Conservation (phyloP, 2,113 vertebrate genomes). For the Dipodomys merriami region DNA sequence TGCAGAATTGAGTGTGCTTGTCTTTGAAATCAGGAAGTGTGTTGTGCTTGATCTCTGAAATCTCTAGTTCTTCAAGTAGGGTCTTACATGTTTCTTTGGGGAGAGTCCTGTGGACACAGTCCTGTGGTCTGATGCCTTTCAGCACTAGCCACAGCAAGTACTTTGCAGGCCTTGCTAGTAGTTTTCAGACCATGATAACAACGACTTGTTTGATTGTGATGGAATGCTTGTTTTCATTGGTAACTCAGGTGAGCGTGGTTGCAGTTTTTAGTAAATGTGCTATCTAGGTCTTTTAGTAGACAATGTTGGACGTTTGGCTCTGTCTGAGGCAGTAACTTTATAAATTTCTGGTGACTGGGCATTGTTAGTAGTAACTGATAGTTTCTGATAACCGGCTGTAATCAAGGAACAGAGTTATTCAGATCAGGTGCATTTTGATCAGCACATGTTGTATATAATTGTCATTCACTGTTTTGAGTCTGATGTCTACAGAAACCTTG, state of each 20-base stretch:
- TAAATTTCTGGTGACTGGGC: constrained; percentile 52
- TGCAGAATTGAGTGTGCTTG: neutral
- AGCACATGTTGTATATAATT: constrained; percentile 8
- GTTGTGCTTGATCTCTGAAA: neutral
- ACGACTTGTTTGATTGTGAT: neutral
- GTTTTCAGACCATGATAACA: constrained; percentile 19
- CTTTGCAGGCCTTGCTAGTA: neutral
- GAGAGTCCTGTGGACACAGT: neutral
- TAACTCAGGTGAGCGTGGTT: neutral
- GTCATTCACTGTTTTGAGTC: constrained; percentile 53
- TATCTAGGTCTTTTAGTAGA: neutral
- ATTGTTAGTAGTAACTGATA: constrained; percentile 50
- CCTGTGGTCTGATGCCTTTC: neutral
- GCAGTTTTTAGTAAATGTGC: neutral
- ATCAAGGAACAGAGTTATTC: constrained; percentile 39
- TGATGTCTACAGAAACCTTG: constrained; percentile 66
- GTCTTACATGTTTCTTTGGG: neutral
- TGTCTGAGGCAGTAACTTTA: constrained; percentile 6
- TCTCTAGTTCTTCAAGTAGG: neutral
- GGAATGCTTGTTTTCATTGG: constrained; percentile 26
- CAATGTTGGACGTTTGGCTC: neutral
- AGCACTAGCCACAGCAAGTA: neutral
- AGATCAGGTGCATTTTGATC: constrained; percentile 63
- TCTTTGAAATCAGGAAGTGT: constrained; percentile 1
- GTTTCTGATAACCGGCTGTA: constrained; percentile 57